Evolutionary conservation across 2,888 invertebrate genomes (phyloP), one percentile per base, ranked within the genome.

Genomic region (Andrena haemorrhoa): DNA sequence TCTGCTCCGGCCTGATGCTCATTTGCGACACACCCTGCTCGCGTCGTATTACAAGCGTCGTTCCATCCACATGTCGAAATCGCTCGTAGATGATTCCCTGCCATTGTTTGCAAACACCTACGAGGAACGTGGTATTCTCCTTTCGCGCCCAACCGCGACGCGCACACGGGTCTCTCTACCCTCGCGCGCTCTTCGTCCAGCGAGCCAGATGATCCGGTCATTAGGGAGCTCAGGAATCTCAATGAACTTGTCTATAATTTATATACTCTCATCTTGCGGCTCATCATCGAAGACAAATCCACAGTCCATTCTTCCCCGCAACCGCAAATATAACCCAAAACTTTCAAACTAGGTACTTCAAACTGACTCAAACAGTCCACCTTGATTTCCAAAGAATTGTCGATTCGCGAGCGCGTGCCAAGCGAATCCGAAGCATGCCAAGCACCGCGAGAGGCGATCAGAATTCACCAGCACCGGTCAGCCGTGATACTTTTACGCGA

Each of bases 61-160:
- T 79, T 75, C 47, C 75, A 49, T 72, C 68, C 56, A 68, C 85
- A 61, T 79, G 85, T 86, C 85, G 87, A 87, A 87, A 86, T 87
- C 79, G 58, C 16, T 26, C 73, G 64, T 74, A 77, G 87, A 86
- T 78, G 87, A 86, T 87, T 79, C 86, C 71, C 64, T 49, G 79
- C 85, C 78, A 86, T 86, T 87, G 86, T 87, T 87, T 86, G 88
- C 86, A 87, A 85, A 86, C 86, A 87, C 87, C 87, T 86, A 87
- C 87, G 82, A 64, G 73, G 58, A 65, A 64, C 56, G 64, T 41
- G 65, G 73, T 58, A 77, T 75, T 84, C 73, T 70, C 56, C 73
- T 70, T 53, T 76, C 71, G 61, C 64, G 75, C 31, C 26, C 53
- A 53, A 84, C 49, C 76, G 78, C 75, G 74, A 71, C 73, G 56